Evolutionary conservation across 1,140 invertebrate species (phyloP), one percentile per base, ranked within the genome.

Genomic region (Arctopsyche grandis): DNA sequence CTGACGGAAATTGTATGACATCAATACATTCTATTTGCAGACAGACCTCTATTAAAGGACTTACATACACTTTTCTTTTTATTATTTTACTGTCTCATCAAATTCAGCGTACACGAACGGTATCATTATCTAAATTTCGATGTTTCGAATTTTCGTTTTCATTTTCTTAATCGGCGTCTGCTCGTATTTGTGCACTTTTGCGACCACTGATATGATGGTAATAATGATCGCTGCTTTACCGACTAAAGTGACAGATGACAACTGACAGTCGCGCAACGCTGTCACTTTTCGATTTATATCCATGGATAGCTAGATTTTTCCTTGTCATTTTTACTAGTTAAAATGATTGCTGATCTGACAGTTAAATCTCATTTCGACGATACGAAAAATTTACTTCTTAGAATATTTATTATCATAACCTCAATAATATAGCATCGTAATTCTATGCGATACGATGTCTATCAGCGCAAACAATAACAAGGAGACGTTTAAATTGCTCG

Each of bases 401-500:
- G 24, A 21, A 71, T 66, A 44, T 29, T 69, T 10, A 21, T 10
- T 21, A 21, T 60, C 63, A 26, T 66, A 66, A 66, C 63, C 63
- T 66, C 63, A 26, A 66, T 66, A 26, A 66, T 66, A 22, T 66
- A 66, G 63, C 63, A 66, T 26, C 0, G 24, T 26, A 26, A 10
- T 66, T 12, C 22, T 9, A 12, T 21, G 12, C 24, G 24, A 73
- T 74, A 79, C 63, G 38, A 82, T 82, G 81, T 78, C 81, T 44
- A 69, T 78, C 19, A 82, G 48, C 69, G 43, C 76, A 46, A 89
- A 88, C 83, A 89, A 89, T 83, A 89, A 89, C 81, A 92, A 92
- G 81, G 91, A 92, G 87, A 91, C 91, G 60, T 91, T 91, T 84
- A 90, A 91, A 81, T 87, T 92, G 19, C 84, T 92, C 81, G 90